Base-by-base conservation (phyloP, 2,888 invertebrate species). In the Nomada hirtipes region DNA sequence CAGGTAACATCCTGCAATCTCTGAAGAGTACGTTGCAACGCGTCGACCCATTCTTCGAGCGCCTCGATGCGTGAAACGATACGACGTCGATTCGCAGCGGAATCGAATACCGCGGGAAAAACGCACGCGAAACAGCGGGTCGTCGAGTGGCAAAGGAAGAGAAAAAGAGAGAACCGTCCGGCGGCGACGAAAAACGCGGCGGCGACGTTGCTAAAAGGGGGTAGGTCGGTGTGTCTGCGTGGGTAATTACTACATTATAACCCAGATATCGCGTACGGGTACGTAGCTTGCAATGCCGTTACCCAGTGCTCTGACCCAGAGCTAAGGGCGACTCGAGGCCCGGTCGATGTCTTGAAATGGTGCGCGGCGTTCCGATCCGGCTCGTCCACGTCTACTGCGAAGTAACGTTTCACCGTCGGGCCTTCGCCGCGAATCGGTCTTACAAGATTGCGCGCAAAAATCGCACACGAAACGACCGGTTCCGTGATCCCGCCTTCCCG, bases 291-390 rank as follows among this genome's bases (percentile, higher is more conserved):
- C 84, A 87, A 91, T 92, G 89, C 92, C 92, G 91, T 92, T 92
- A 91, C 91, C 89, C 91, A 89, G 90, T 91, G 91, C 91, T 91
- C 92, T 92, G 92, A 92, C 92, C 92, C 91, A 92, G 92, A 91
- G 92, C 92, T 91, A 92, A 92, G 92, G 92, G 92, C 92, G 90
- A 91, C 92, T 85, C 78, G 85, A 72, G 89, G 76, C 84, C 80
- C 79, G 84, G 71, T 68, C 83, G 83, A 83, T 90, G 89, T 85
- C 91, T 91, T 72, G 84, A 90, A 91, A 91, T 90, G 91, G 90
- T 85, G 83, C 88, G 85, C 84, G 71, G 79, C 79, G 83, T 75
- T 79, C 79, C 84, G 82, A 86, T 89, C 89, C 86, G 85, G 87
- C 89, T 89, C 86, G 80, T 88, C 84, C 86, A 69, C 85, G 87